Percentiles rank a stretch among this genome's conserved stretches.
Conservation (phyloP, 2,888 invertebrate genomes). For the Agrypnus murinus region DNA sequence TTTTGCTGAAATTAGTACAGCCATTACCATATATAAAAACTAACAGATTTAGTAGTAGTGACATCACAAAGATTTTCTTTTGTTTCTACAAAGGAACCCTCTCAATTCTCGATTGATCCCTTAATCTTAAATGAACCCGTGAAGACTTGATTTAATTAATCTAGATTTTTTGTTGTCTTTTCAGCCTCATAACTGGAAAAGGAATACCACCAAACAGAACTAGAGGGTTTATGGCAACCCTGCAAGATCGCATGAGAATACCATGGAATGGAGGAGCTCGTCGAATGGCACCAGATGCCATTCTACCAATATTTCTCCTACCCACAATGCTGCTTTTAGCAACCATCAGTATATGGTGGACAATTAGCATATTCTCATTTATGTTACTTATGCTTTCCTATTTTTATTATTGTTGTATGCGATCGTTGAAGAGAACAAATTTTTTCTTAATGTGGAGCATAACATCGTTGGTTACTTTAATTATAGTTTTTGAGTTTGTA, state of each 20-base stretch:
- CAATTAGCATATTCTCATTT: slow-evolving; percentile 64
- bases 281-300: slow-evolving; percentile 72
- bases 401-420: slow-evolving; percentile 19
- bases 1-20: too few species aligned
- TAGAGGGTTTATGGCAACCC: slow-evolving; percentile 69
- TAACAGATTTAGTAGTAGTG: too few species aligned
- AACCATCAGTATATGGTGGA: slow-evolving; percentile 71
- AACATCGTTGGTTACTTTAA: slow-evolving; percentile 79
- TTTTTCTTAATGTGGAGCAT: slow-evolving; percentile 86
- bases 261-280: slow-evolving; percentile 77
- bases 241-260: slow-evolving; percentile 74
- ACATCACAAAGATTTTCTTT: too few species aligned
- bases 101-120: too few species aligned
- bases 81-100: too few species aligned
- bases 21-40: too few species aligned
- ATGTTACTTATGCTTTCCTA: slow-evolving; percentile 59
- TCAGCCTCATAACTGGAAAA: slow-evolving; percentile 69
- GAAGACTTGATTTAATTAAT: too few species aligned
- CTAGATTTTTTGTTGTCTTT: slow-evolving; percentile 53
- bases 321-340: slow-evolving; percentile 72
- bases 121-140: too few species aligned
- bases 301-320: slow-evolving; percentile 72
- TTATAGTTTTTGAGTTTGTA: slow-evolving; percentile 80
- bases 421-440: slow-evolving; percentile 73
- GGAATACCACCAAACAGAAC: slow-evolving; percentile 64